Conservation (phyloP, 2,113 vertebrate species). For the Gracilinanus agilis region DNA sequence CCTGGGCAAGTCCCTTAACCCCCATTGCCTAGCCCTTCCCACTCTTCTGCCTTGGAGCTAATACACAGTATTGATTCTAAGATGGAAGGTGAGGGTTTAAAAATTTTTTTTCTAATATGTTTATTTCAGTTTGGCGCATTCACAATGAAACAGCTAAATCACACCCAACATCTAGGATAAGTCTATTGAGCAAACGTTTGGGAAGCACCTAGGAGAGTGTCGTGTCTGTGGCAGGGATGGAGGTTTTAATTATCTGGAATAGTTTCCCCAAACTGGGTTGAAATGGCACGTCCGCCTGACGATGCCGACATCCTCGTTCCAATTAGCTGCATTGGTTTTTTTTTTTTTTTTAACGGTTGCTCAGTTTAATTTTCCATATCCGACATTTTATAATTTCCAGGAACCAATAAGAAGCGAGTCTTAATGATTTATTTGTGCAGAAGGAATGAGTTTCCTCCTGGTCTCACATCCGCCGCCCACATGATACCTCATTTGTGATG, state of each 20-base stretch:
- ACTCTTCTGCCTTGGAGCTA: no score
- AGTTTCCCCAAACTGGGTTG: conserved; percentile 4
- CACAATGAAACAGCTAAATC: conserved; percentile 29
- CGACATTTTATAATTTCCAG: conserved; percentile 55
- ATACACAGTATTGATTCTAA: no score
- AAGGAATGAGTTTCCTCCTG: conserved; percentile 75
- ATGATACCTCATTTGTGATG: conserved; percentile 50
- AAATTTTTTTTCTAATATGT: no score
- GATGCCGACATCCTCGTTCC: conserved; percentile 10
- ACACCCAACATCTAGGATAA: not conserved
- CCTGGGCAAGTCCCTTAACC: no score
- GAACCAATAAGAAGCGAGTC: conserved; percentile 63
- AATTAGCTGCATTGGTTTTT: conserved; percentile 7
- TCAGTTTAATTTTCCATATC: conserved; percentile 54
- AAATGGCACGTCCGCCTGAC: not conserved
- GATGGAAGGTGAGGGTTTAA: no score
- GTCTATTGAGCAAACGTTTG: not conserved
- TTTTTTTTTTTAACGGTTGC: not conserved
- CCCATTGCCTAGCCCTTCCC: no score
- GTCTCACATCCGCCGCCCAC: conserved; percentile 68
- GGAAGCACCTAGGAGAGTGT: not conserved
- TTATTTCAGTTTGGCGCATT: conserved; percentile 56
- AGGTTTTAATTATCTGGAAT: not conserved
- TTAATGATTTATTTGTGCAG: conserved; percentile 70
- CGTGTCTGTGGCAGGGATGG: not conserved